Evolutionary conservation across 2,113 vertebrate genomes (phyloP).

Genomic region (Anhinga rufa): DNA sequence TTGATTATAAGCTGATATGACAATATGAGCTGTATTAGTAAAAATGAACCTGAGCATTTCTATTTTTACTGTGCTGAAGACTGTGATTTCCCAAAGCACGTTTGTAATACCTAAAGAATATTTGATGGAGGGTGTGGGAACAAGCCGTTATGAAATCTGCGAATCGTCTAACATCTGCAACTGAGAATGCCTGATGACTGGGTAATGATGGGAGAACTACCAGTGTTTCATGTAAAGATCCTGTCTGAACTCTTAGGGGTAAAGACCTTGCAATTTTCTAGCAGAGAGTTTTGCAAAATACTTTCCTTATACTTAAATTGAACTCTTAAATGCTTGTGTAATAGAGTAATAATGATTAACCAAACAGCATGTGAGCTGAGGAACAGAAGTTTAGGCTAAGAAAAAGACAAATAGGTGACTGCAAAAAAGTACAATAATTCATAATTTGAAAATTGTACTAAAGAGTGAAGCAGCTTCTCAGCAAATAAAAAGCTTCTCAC

Average conservation of each 20-base stretch:
- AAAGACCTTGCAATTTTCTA: background rate
- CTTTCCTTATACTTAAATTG: background rate
- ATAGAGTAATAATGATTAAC: background rate
- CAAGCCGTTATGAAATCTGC: background rate
- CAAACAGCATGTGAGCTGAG: background rate
- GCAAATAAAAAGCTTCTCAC: background rate
- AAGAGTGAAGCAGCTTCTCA: constrained; percentile 29
- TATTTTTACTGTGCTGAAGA: background rate
- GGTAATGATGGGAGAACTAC: background rate
- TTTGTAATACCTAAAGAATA: background rate
- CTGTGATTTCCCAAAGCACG: background rate
- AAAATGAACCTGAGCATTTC: background rate
- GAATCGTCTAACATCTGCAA: background rate
- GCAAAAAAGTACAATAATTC: background rate
- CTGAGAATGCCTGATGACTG: background rate
- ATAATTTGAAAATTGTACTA: background rate
- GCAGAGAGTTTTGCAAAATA: background rate
- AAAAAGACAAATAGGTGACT: background rate
- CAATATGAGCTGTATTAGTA: background rate
- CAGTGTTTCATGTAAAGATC: background rate
- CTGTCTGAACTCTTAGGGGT: background rate
- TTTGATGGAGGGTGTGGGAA: background rate
- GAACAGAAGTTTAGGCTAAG: background rate
- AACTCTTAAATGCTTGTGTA: background rate
- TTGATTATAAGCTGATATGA: background rate